Evolutionary conservation across 2,113 vertebrate species (phyloP), one percentile per base, ranked within the genome.

Genomic region (Myrmecophaga tridactyla): DNA sequence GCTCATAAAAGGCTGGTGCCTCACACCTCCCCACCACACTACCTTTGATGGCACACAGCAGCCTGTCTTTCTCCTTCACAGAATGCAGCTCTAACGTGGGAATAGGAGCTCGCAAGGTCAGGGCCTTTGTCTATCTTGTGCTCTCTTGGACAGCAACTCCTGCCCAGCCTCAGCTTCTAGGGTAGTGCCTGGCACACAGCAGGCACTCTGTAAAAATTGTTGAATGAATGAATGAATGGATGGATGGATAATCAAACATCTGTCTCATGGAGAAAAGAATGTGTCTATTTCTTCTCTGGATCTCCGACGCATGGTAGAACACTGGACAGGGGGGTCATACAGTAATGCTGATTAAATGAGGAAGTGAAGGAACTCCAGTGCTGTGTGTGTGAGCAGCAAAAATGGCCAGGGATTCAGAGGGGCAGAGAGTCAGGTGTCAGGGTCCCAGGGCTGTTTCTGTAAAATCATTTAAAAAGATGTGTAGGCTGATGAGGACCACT

Each of bases 231-330:
- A n/a, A n/a, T n/a, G n/a, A n/a, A n/a, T n/a, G n/a, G n/a, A n/a
- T n/a, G n/a, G n/a, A n/a, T n/a, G n/a, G n/a, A n/a, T 2, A n/a
- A 39, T 69, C 90, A n/a, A 36, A 63, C 7, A 15, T 60, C 67
- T 13, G n/a, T 20, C 60, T 81, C 53, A 41, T 3, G 51, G 34
- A 8, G 36, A 72, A 58, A 14, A 41, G 6, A 51, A 41, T 5
- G 1, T 9, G 13, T 34, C 48, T 36, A 6, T 36, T 29, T 29
- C 31, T 56, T 67, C 4, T 6, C 65, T 0, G 0, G 5, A 34
- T 31, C 58, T 67, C 70, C 7, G 17, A 69, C 20, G 36, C 60
- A 46, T 31, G 23, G 29, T 36, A 39, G 53, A 60, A 36, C 39
- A 11, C 67, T 7, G 20, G 20, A 78, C 2, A 31, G 5, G 25